Percentiles rank a stretch among this genome's conserved stretches.
phyloP scores from a whole-genome alignment of 2,797 vertebrate genomes.

The Hemibagrus guttatus region DNA sequence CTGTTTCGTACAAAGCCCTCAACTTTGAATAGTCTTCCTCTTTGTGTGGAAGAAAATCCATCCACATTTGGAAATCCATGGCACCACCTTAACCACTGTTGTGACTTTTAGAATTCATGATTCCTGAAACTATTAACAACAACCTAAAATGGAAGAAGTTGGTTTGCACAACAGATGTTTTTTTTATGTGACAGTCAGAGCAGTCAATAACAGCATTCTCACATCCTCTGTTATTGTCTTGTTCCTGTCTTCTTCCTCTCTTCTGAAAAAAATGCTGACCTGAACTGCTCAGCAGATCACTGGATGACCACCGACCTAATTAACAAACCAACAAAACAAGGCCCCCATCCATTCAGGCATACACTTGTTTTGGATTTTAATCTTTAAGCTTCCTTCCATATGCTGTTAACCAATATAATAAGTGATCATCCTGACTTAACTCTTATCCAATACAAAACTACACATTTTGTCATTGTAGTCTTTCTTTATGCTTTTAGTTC shows the following conservation, averaged over 20 bases:
- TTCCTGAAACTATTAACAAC: background rate
- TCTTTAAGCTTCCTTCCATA: background rate
- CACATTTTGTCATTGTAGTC: background rate
- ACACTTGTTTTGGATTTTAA: no score
- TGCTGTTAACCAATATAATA: background rate
- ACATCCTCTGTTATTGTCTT: background rate
- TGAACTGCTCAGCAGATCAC: background rate
- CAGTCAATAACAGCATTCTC: constrained; percentile 1
- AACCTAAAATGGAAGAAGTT: background rate
- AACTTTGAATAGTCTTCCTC: background rate
- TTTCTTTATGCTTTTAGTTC: background rate
- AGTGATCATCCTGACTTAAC: background rate
- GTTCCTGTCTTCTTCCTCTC: background rate
- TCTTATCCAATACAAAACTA: background rate
- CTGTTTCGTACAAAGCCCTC: background rate
- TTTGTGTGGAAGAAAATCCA: background rate
- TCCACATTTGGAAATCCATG: background rate
- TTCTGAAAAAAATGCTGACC: constrained; percentile 6
- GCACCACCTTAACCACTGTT: background rate
- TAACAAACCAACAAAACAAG: background rate
- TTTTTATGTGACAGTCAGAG: background rate
- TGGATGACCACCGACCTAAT: background rate
- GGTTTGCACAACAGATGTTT: background rate
- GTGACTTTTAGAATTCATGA: background rate
- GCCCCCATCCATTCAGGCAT: background rate